Evolutionary conservation across 2,113 vertebrate species (phyloP).

Genomic region (Ictidomys tridecemlineatus): DNA sequence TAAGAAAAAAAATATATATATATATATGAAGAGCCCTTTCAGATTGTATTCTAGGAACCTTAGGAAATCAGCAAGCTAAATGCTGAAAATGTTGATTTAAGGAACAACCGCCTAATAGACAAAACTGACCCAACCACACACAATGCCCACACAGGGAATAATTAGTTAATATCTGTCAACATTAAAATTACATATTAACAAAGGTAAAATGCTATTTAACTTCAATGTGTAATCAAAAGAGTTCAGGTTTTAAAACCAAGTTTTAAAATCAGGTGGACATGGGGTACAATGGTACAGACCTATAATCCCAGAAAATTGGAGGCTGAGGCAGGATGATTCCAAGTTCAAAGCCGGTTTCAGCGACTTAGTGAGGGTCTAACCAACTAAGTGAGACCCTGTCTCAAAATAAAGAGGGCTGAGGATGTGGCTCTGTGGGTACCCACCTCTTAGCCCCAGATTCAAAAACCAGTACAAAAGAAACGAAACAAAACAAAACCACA

Average conservation of each 20-base stretch:
- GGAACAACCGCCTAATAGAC: neutral
- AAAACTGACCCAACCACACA: neutral
- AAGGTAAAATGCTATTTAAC: neutral
- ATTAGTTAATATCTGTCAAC: neutral
- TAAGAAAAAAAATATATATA: neutral
- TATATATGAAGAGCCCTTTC: neutral
- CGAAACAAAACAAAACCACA: too few relatives aligned
- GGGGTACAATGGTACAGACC: too few relatives aligned
- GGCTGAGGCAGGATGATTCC: too few relatives aligned
- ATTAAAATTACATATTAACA: slow-evolving; percentile 1
- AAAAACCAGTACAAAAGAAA: too few relatives aligned
- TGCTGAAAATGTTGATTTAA: neutral
- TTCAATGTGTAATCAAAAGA: neutral
- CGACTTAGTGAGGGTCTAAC: too few relatives aligned
- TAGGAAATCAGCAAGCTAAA: neutral
- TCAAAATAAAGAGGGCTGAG: too few relatives aligned
- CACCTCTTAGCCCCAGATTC: too few relatives aligned
- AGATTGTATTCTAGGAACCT: neutral
- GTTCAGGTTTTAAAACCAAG: neutral
- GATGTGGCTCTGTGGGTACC: too few relatives aligned
- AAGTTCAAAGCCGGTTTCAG: too few relatives aligned
- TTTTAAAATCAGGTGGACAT: too few relatives aligned
- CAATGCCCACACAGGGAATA: neutral
- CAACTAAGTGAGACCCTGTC: too few relatives aligned
- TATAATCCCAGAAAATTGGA: too few relatives aligned